Evolutionary conservation across 2,888 invertebrate species (phyloP), one percentile per base, ranked within the genome.

Genomic region (Caenorhabditis uteleia): DNA sequence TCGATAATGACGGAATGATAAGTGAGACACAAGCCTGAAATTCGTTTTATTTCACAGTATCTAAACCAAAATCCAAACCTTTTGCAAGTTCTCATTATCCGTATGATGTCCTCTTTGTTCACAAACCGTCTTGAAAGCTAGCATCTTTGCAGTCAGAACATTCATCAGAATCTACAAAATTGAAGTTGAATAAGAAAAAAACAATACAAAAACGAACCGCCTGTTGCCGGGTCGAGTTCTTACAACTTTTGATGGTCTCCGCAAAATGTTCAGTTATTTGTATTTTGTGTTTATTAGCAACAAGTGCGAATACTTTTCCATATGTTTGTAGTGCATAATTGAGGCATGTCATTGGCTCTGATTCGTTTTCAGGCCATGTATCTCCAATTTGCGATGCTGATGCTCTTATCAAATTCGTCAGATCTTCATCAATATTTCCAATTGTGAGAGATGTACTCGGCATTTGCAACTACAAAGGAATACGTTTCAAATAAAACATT

Each of bases 261-360:
- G 89, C 89, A 83, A 98, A 98, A 84, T 98, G 97, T 73, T 95
- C 93, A 48, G 98, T 86, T 91, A 99, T 94, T 58, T 74, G 97
- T 54, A 95, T 88, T 80, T 95, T 89, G 85, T 98, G 97, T 83
- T 97, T 98, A 80, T 91, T 91, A 26, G 94, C 92, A 14, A 97
- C 93, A 64, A 91, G 88, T 0, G 94, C 91, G 85, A 97, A 98
- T 66, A 97, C 91, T 51, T 70, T 73, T 48, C 95, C 97, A 86
- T 94, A 98, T 2, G 97, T 87, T 16, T 89, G 87, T 0, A 97
- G 93, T 0, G 97, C 92, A 80, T 91, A 89, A 85, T 98, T 97
- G 70, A 98, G 93, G 20, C 97, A 95, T 10, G 94, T 92, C 7
- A 95, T 94, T 2, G 95, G 94, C 23, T 95, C 87, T 1, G 97